A percentile compares a stretch with the other conserved stretches of the same genome.
Conservation (phyloP, 1,140 invertebrate genomes). For the Trachelipus rathkii region DNA sequence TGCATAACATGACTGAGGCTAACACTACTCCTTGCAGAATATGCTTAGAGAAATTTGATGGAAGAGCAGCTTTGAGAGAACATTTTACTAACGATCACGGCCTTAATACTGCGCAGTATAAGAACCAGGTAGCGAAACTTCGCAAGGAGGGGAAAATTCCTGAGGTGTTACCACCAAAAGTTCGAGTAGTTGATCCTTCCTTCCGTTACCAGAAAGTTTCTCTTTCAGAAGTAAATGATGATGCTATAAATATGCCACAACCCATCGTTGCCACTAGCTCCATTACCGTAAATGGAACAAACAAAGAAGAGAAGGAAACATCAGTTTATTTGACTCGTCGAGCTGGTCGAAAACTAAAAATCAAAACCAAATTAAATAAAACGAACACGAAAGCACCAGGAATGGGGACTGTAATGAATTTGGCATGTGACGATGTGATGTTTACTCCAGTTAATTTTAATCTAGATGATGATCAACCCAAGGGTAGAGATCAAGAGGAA, state of each 20-base stretch:
- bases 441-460: slow-evolving; percentile 29
- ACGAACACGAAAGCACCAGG: background rate
- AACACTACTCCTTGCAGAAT: slow-evolving; percentile 41
- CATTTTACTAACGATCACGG: slow-evolving; percentile 37
- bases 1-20: slow-evolving; percentile 43
- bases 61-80: slow-evolving; percentile 38
- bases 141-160: slow-evolving; percentile 44
- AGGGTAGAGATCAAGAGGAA: slow-evolving; percentile 41
- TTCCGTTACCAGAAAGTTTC: slow-evolving; percentile 42
- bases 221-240: slow-evolving; percentile 28
- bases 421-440: background rate
- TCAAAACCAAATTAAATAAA: background rate
- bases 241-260: background rate
- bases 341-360: background rate
- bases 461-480: slow-evolving; percentile 30
- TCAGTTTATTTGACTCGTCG: background rate
- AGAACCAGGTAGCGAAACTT: slow-evolving; percentile 40
- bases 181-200: slow-evolving; percentile 42
- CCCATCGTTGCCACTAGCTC: background rate
- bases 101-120: slow-evolving; percentile 40
- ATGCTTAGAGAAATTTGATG: slow-evolving; percentile 41
- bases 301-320: background rate
- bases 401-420: background rate
- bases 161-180: slow-evolving; percentile 39
- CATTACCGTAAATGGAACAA: background rate